These are phyloP conservation scores for Megaleporinus macrocephalus DNA, from an alignment of 2,113 vertebrate genomes.

Conservation along the genomic window DNA sequence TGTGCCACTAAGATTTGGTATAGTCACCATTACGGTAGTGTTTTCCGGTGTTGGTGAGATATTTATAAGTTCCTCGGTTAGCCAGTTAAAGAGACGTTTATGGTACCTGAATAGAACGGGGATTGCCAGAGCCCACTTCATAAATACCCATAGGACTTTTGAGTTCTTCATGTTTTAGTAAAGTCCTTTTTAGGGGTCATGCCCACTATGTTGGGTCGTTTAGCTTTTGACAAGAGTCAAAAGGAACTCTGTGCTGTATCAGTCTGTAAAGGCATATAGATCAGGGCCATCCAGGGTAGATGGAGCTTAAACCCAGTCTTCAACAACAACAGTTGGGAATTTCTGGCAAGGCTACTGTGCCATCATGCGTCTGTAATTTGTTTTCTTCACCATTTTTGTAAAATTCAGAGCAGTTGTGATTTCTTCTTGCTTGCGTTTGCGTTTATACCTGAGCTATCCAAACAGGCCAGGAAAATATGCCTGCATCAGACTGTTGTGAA, in stretches of 20 bases:
- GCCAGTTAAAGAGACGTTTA: neutral
- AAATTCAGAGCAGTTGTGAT: no score
- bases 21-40: neutral
- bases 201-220: neutral
- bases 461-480: neutral
- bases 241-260: neutral
- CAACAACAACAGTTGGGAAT: no score
- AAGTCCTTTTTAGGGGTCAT: neutral
- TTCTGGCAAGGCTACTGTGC: no score
- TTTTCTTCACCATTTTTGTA: no score
- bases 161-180: neutral
- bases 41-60: neutral
- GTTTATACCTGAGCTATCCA: constrained; percentile 52
- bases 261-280: neutral
- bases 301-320: neutral
- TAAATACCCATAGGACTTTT: neutral
- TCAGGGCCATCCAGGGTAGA: neutral
- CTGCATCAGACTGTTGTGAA: neutral
- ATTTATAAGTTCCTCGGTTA: neutral
- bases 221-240: neutral
- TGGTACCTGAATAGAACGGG: neutral
- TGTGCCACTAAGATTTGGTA: neutral
- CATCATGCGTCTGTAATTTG: no score
- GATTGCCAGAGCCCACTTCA: neutral
- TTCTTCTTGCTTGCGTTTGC: constrained; percentile 32